Evolutionary conservation across 2,113 vertebrate species (phyloP), one percentile per base, ranked within the genome.

Genomic region (Cavia porcellus): DNA sequence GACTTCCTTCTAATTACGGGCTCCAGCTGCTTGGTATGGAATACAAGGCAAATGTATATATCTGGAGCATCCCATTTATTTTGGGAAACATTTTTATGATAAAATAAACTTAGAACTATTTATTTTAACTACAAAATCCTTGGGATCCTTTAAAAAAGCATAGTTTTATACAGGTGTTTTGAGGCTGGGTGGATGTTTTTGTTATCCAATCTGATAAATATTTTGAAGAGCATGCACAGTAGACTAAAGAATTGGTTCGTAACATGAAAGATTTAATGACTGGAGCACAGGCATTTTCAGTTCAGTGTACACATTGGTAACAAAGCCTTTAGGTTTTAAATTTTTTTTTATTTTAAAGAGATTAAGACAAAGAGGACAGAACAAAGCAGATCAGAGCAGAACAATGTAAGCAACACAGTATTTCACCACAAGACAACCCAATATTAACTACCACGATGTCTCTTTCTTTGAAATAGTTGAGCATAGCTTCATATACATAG

Each of bases 31-130:
- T 4, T 82, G 59, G 28, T 61, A 50, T 32, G 50, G 4, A 80
- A 52, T 32, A 20, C 28, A 68, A 50, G 50, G 75, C 45, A 79
- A 52, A 28, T 17, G 45, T 57, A 30, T 70, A 90, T 93, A 25
- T 57, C 22, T 45, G 52, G 86, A 86, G 68, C 24, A 75, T 64
- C 55, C 62, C 32, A 97, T 96, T 93, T 74, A 50, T 72, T 75
- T 96, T 92, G 35, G 45, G 82, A 90, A 83, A 93, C 55, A 50
- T 68, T 86, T 95, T 94, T 93, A 87, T n/a, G 55, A 22, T 81
- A 75, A 92, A 95, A 61, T 66, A 38, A 85, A 55, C 38, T 7
- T 70, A 92, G 45, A 87, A n/a, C 30, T 52, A n/a, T 92, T 95
- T 68, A 81, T 88, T 97, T 85, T 66, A 61, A 61, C 59, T 94